Conservation (phyloP, 2,888 invertebrate species). For the Icerya purchasi region DNA sequence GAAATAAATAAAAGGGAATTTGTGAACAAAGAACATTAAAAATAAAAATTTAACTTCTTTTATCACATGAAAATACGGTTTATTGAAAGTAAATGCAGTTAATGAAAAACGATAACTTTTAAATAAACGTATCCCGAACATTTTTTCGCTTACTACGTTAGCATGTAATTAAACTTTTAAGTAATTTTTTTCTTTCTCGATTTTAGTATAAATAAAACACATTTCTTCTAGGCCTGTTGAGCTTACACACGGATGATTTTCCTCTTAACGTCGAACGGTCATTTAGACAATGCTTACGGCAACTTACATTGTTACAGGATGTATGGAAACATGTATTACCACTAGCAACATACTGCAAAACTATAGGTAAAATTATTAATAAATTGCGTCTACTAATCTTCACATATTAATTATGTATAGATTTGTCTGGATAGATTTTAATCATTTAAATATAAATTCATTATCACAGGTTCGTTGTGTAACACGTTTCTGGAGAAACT, state of each 20-base stretch:
- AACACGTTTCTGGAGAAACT: slow-evolving; percentile 45
- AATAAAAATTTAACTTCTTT: no score
- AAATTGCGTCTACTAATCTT: no score
- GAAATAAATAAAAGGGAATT: no score
- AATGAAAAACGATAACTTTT: no score
- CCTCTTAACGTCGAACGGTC: slow-evolving; percentile 42
- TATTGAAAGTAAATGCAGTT: no score
- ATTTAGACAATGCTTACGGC: slow-evolving; percentile 63
- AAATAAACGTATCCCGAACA: no score
- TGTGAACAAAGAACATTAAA: no score
- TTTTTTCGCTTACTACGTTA: background rate
- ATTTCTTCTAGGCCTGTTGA: slow-evolving; percentile 13
- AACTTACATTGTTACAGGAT: slow-evolving; percentile 59
- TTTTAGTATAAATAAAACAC: slow-evolving; percentile 13
- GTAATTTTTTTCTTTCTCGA: slow-evolving; percentile 15
- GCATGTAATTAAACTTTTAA: background rate
- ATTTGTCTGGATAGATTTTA: no score
- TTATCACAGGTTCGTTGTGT: slow-evolving; percentile 35
- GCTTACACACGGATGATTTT: slow-evolving; percentile 28
- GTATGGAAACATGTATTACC: slow-evolving; percentile 77
- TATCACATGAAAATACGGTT: no score
- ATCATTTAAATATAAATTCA: background rate
- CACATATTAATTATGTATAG: background rate
- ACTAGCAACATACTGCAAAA: slow-evolving; percentile 46
- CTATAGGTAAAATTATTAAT: no score